Percentiles rank a stretch among this genome's conserved stretches.
phyloP scores from a whole-genome alignment of 1,140 invertebrate genomes.

The Diorhabda sublineata region DNA sequence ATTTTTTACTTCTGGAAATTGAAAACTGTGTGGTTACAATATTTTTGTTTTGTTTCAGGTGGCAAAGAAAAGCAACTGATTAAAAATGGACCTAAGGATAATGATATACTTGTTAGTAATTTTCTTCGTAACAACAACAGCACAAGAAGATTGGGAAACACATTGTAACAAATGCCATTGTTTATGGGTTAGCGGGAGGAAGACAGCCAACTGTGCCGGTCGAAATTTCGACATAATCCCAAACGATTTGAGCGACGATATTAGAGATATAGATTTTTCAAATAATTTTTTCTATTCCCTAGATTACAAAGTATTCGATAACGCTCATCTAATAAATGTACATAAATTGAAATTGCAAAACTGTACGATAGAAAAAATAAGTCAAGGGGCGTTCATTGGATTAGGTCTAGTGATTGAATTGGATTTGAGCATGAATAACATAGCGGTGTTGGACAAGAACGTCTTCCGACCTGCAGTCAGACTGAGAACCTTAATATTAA shows the following conservation, averaged over 20 bases:
- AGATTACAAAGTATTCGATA: constrained; percentile 62
- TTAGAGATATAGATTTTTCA: constrained; percentile 72
- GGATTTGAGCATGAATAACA: constrained; percentile 74
- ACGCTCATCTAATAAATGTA: constrained; percentile 67
- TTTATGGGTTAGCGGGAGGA: constrained; percentile 75
- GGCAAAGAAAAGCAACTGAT: neutral
- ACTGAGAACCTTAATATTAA: constrained; percentile 66
- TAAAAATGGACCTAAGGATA: constrained; percentile 22
- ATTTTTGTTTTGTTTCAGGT: constrained; percentile 27
- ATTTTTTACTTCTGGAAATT: no score
- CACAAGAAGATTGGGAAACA: constrained; percentile 54
- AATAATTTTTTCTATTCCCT: constrained; percentile 66
- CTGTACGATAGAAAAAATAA: constrained; percentile 65
- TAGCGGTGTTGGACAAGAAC: constrained; percentile 62
- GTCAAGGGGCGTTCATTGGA: constrained; percentile 68
- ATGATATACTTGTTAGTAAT: constrained; percentile 24
- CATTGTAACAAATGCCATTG: constrained; percentile 64
- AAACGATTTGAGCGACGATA: constrained; percentile 62
- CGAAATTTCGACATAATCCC: constrained; percentile 59
- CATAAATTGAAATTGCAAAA: constrained; percentile 73
- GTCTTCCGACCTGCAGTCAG: constrained; percentile 67
- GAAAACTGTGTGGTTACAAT: neutral
- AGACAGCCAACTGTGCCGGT: constrained; percentile 72
- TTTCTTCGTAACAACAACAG: constrained; percentile 23
- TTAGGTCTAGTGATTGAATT: constrained; percentile 78